A percentile compares a stretch with the other conserved stretches of the same genome.
These are phyloP conservation scores for Drosophila kohkoa DNA, from an alignment of 1,140 invertebrate genomes.

Conservation along the genomic window DNA sequence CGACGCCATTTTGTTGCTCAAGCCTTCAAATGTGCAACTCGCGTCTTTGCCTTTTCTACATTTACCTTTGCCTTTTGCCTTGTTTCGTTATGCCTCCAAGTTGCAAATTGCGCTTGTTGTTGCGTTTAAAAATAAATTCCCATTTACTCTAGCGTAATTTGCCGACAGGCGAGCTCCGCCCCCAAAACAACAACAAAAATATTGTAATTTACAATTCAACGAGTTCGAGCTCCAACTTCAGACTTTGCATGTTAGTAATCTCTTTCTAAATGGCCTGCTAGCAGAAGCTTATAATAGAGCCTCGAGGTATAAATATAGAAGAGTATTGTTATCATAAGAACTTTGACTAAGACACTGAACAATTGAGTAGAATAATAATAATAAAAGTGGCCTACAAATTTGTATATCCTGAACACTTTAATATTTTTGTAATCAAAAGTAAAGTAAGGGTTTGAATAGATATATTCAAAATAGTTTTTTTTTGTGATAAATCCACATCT, in stretches of 20 bases:
- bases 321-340: neutral
- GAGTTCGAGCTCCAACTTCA: conserved; percentile 33
- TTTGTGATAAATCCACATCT: neutral
- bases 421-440: too few relatives aligned
- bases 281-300: conserved; percentile 11
- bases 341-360: neutral
- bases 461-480: too few relatives aligned
- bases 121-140: conserved; percentile 67
- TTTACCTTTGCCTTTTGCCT: neutral
- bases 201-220: conserved; percentile 75
- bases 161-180: conserved; percentile 60
- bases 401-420: too few relatives aligned
- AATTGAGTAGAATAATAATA: too few relatives aligned
- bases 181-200: conserved; percentile 8
- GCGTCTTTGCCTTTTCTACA: neutral
- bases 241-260: conserved; percentile 65
- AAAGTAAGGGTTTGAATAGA: too few relatives aligned
- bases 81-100: conserved; percentile 23
- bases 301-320: neutral
- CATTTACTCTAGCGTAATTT: conserved; percentile 72
- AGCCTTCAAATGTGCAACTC: conserved; percentile 73
- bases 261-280: conserved; percentile 59
- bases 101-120: conserved; percentile 32
- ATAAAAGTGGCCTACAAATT: too few relatives aligned
- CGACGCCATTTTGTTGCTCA: conserved; percentile 68